Conservation (phyloP, 2,888 invertebrate species). For the Danaus chrysippus region DNA sequence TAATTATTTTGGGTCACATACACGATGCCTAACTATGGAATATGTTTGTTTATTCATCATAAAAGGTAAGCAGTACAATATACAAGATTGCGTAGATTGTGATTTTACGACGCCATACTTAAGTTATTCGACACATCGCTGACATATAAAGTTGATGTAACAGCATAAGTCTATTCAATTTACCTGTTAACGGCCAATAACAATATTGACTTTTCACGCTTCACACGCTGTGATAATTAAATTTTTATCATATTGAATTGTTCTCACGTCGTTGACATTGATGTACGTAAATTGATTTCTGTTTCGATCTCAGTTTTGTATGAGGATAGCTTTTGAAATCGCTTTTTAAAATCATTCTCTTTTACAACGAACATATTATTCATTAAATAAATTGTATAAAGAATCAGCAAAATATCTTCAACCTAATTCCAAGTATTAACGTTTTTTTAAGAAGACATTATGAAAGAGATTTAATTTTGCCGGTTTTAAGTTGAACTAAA, state of each 20-base stretch:
- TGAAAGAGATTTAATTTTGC: too few species aligned
- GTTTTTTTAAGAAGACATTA: too few species aligned
- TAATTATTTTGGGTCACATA: slow-evolving; percentile 59
- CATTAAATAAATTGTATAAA: too few species aligned
- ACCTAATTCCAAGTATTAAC: too few species aligned
- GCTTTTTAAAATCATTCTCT: not conserved
- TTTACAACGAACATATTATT: too few species aligned
- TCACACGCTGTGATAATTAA: slow-evolving; percentile 53
- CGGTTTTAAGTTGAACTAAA: slow-evolving; percentile 8
- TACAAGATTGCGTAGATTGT: not conserved
- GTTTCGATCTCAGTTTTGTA: slow-evolving; percentile 7
- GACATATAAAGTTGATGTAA: not conserved
- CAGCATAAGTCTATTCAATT: slow-evolving; percentile 38
- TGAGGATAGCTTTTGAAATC: not conserved
- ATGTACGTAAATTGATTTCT: slow-evolving; percentile 33
- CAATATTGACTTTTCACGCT: slow-evolving; percentile 52
- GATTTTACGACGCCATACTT: not conserved
- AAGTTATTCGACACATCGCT: not conserved
- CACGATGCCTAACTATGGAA: slow-evolving; percentile 38
- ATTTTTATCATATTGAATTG: slow-evolving; percentile 43
- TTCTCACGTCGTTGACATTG: slow-evolving; percentile 49
- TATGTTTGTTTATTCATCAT: slow-evolving; percentile 2
- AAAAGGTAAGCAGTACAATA: slow-evolving; percentile 3
- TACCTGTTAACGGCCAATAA: slow-evolving; percentile 40
- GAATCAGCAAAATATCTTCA: too few species aligned